Evolutionary conservation across 2,113 vertebrate genomes (phyloP).

Genomic region (Paedocypris sp.): DNA sequence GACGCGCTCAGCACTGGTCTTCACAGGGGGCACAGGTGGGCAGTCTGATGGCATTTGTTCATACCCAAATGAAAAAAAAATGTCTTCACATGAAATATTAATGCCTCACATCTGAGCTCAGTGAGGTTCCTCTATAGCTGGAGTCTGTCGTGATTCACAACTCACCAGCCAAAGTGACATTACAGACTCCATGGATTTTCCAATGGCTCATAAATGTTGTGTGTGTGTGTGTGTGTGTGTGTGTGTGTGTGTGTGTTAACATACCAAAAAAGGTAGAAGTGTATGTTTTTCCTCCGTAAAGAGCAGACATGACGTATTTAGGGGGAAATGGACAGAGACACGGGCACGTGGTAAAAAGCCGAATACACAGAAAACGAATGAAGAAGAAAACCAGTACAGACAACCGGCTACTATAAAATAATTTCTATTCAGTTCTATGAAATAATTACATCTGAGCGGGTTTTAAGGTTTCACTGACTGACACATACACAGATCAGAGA

Average conservation of each 20-base stretch:
- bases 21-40: constrained; percentile 20
- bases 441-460: background rate
- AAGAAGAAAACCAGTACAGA: constrained; percentile 1
- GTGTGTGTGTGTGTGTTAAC: background rate
- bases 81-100: constrained; percentile 7
- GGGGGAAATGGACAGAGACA: background rate
- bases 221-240: background rate
- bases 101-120: constrained; percentile 13
- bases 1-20: background rate
- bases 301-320: background rate
- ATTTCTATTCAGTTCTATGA: constrained; percentile 3
- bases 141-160: constrained; percentile 8
- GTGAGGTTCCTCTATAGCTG: constrained; percentile 7
- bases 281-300: background rate
- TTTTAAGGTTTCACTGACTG: background rate
- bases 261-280: background rate
- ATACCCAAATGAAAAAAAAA: constrained; percentile 24
- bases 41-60: constrained; percentile 18
- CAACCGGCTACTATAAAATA: background rate
- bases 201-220: background rate
- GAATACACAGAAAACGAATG: constrained; percentile 4
- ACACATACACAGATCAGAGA: background rate
- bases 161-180: background rate
- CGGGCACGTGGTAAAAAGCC: constrained; percentile 3
- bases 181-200: background rate